A percentile compares a stretch with the other conserved stretches of the same genome.
Conservation (phyloP, 2,113 vertebrate genomes). For the Perccottus glenii region DNA sequence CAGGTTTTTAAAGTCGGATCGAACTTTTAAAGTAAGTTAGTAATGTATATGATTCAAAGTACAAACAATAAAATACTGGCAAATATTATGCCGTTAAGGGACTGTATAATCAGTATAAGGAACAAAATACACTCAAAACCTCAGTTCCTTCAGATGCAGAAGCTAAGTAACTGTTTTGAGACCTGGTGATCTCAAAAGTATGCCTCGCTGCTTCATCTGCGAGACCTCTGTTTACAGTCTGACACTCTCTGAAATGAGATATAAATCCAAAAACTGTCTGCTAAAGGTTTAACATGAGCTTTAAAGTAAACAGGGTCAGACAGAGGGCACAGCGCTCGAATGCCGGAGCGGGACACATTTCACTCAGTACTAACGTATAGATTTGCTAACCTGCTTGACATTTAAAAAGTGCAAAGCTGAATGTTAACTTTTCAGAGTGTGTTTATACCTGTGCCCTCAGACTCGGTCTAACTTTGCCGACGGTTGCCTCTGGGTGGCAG, state of each 20-base stretch:
- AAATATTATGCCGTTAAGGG: not conserved
- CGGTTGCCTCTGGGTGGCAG: constrained; percentile 17
- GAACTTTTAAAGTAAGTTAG: not conserved
- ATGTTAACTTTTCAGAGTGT: not conserved
- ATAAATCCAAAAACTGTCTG: not conserved
- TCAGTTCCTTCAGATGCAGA: not conserved
- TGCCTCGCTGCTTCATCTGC: no score
- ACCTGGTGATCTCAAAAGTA: not conserved
- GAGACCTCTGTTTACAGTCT: not conserved
- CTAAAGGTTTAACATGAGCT: not conserved
- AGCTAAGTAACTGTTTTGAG: not conserved
- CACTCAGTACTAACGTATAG: not conserved
- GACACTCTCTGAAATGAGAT: not conserved
- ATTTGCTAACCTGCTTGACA: not conserved
- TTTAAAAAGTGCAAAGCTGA: not conserved
- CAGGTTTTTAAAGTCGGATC: not conserved
- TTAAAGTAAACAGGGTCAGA: not conserved
- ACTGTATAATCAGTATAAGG: no score
- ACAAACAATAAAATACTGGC: not conserved
- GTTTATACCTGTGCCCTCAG: constrained; percentile 14
- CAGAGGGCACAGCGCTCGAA: not conserved
- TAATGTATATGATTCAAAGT: no score
- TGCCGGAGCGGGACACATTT: not conserved
- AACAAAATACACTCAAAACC: no score
- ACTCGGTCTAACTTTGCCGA: constrained; percentile 31